Evolutionary conservation across 2,888 invertebrate species (phyloP).

Genomic region (Stegophylla sp.): DNA sequence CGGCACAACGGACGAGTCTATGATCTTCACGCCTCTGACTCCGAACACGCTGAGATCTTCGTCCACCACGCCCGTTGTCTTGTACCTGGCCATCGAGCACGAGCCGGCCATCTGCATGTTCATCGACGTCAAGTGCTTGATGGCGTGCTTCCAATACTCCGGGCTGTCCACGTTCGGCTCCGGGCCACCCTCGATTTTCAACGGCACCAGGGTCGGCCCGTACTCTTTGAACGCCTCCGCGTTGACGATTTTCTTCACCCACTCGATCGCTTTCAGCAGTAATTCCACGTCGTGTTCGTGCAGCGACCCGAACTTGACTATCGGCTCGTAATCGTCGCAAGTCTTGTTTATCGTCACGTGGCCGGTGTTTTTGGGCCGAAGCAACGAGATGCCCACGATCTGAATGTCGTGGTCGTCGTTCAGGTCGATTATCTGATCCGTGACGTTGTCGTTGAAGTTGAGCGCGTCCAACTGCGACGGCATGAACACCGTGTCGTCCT

Average conservation of each 20-base stretch:
- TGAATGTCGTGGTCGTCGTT: constrained; percentile 34
- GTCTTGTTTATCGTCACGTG: neutral
- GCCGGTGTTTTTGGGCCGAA: constrained; percentile 39
- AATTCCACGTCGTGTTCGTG: constrained; percentile 17
- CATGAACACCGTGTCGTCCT: constrained; percentile 56
- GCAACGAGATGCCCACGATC: constrained; percentile 41
- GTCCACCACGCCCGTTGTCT: constrained; percentile 60
- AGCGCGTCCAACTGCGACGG: constrained; percentile 51
- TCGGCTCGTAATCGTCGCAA: constrained; percentile 1
- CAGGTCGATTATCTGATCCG: constrained; percentile 42
- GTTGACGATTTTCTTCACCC: constrained; percentile 62
- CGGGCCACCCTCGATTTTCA: constrained; percentile 24
- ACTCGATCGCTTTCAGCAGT: constrained; percentile 61
- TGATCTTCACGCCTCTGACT: constrained; percentile 58
- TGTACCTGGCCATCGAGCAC: constrained; percentile 61
- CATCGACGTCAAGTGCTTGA: constrained; percentile 56
- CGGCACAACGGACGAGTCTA: constrained; percentile 61
- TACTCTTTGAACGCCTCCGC: constrained; percentile 63
- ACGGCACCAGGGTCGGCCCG: constrained; percentile 22
- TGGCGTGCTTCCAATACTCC: constrained; percentile 44
- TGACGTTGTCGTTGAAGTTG: constrained; percentile 39
- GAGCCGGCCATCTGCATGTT: constrained; percentile 67
- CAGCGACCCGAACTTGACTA: constrained; percentile 16
- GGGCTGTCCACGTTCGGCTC: constrained; percentile 27
- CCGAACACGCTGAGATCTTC: constrained; percentile 60